Percentiles rank a stretch among this genome's conserved stretches.
phyloP scores from a whole-genome alignment of 2,888 invertebrate species.

The Bhutanitis thaidina region DNA sequence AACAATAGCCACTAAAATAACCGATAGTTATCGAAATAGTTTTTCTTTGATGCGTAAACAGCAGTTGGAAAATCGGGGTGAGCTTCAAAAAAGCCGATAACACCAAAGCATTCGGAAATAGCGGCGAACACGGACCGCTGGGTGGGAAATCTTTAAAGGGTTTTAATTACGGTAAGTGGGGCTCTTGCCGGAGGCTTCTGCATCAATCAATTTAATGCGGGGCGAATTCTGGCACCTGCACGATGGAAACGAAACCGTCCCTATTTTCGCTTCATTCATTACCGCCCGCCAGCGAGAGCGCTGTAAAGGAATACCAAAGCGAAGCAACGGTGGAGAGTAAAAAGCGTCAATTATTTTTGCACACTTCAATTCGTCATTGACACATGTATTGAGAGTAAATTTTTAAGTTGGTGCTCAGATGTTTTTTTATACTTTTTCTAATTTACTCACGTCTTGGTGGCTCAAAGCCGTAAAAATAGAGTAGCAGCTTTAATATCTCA shows the following conservation, averaged over 20 bases:
- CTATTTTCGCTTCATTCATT: conserved; percentile 47
- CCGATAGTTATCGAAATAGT: too few relatives aligned
- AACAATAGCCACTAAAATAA: too few relatives aligned
- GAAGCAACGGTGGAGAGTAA: not conserved
- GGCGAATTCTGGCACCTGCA: conserved; percentile 27
- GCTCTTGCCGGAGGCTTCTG: conserved; percentile 35
- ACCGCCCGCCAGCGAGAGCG: conserved; percentile 19
- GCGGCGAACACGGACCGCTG: conserved; percentile 43
- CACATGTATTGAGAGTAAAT: too few relatives aligned
- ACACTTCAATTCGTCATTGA: not conserved
- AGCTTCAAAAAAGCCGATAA: conserved; percentile 1
- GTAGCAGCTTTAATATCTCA: too few relatives aligned
- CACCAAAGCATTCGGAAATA: conserved; percentile 38
- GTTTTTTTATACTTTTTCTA: too few relatives aligned
- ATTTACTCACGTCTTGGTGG: too few relatives aligned
- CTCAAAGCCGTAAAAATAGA: too few relatives aligned
- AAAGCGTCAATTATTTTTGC: not conserved
- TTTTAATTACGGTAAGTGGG: conserved; percentile 73
- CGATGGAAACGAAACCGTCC: conserved; percentile 33
- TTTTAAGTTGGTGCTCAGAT: too few relatives aligned
- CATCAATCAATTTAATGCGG: conserved; percentile 69
- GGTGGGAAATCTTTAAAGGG: conserved; percentile 61
- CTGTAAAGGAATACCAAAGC: not conserved
- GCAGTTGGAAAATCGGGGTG: not conserved
- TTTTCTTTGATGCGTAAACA: not conserved